Percentiles rank a stretch among this genome's conserved stretches.
These are phyloP conservation scores for Achlya flavicornis DNA, from an alignment of 2,888 invertebrate species.

Conservation along the genomic window DNA sequence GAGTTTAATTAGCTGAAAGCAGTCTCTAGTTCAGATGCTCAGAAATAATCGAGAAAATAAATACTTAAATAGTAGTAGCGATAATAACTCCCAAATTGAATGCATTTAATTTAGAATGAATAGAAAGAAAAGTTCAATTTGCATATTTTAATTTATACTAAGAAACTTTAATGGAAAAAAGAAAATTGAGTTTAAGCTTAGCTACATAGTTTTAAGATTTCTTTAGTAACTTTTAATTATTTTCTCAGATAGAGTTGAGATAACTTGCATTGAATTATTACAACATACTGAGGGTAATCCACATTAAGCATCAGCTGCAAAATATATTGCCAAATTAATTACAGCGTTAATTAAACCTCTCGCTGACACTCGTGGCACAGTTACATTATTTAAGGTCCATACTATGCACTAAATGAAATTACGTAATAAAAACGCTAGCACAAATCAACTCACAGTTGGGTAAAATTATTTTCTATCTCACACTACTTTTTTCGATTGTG, in stretches of 20 bases:
- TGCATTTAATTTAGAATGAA: neutral
- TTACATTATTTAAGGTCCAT: constrained; percentile 17
- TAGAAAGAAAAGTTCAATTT: neutral
- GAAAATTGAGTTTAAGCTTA: neutral
- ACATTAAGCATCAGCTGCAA: neutral
- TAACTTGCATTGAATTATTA: neutral
- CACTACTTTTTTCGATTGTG: constrained; percentile 15
- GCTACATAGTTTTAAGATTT: neutral
- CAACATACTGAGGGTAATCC: neutral
- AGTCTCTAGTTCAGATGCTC: constrained; percentile 9
- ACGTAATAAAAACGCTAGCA: neutral
- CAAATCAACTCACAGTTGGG: neutral
- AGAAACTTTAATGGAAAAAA: neutral
- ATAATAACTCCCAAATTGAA: neutral
- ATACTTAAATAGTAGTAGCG: neutral
- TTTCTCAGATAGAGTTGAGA: neutral
- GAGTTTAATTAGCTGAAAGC: constrained; percentile 1
- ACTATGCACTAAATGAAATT: neutral
- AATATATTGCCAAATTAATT: constrained; percentile 29
- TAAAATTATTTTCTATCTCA: neutral
- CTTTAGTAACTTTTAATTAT: neutral
- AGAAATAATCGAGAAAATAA: neutral
- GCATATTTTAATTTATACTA: neutral
- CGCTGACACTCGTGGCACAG: constrained; percentile 32
- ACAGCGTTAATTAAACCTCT: constrained; percentile 36